These are phyloP conservation scores for Pyrochroa serraticornis DNA, from an alignment of 2,888 invertebrate species.

Conservation along the genomic window DNA sequence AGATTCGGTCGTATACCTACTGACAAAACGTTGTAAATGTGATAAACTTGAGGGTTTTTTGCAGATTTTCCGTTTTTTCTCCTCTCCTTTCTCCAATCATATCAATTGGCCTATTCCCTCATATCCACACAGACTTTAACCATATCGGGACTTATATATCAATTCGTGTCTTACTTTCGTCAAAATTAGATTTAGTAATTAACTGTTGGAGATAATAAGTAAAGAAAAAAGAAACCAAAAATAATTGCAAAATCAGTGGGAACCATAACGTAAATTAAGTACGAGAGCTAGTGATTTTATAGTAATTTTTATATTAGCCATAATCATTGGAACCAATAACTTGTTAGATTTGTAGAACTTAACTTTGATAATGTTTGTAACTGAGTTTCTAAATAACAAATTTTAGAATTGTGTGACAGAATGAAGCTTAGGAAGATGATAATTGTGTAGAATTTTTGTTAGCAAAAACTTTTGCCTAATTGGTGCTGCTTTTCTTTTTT, in stretches of 20 bases:
- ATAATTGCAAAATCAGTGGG: slow-evolving; percentile 32
- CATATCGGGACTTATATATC: slow-evolving; percentile 27
- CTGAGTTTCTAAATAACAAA: background rate
- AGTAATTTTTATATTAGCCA: slow-evolving; percentile 50
- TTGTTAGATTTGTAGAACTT: slow-evolving; percentile 18
- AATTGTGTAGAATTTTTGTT: background rate
- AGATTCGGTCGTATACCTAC: background rate
- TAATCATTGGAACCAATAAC: slow-evolving; percentile 43
- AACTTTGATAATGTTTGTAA: slow-evolving; percentile 11
- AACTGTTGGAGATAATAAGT: slow-evolving; percentile 13
- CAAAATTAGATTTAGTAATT: background rate
- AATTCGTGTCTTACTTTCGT: slow-evolving; percentile 41
- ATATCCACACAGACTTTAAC: slow-evolving; percentile 4
- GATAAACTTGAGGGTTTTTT: slow-evolving; percentile 19
- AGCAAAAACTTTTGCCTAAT: background rate
- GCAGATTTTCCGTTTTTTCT: slow-evolving; percentile 18
- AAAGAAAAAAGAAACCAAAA: slow-evolving; percentile 19
- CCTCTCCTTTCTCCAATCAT: slow-evolving; percentile 2
- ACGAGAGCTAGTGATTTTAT: slow-evolving; percentile 47
- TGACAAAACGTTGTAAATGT: slow-evolving; percentile 11
- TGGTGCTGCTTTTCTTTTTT: too few relatives aligned
- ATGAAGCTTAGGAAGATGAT: background rate
- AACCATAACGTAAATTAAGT: slow-evolving; percentile 38
- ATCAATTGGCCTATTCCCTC: slow-evolving; percentile 3
- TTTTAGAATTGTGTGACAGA: background rate